Percentiles rank a stretch among this genome's conserved stretches.
Conservation (phyloP, 2,113 vertebrate genomes). For the Siniperca knerii region DNA sequence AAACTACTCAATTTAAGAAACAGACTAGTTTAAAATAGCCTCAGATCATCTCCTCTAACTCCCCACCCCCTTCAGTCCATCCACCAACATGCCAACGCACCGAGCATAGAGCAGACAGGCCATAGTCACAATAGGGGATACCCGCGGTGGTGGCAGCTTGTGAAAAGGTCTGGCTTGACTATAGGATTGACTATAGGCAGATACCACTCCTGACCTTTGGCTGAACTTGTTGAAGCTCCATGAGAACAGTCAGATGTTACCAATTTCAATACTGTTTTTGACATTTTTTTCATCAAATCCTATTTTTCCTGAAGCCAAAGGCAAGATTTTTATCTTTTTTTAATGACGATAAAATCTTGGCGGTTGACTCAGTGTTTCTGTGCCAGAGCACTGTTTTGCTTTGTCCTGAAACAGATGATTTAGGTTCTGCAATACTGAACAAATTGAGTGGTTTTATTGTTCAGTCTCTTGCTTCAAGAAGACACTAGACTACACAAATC, state of each 20-base stretch:
- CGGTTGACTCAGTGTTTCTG: neutral
- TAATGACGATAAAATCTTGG: conserved; percentile 22
- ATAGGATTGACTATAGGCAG: conserved; percentile 58
- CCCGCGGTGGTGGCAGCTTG: conserved; percentile 43
- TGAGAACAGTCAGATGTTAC: conserved; percentile 28
- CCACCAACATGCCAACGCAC: conserved; percentile 25
- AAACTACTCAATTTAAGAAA: neutral
- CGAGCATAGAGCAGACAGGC: conserved; percentile 33
- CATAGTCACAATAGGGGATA: conserved; percentile 51
- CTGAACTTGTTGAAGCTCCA: conserved; percentile 66
- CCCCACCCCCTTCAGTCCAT: conserved; percentile 1
- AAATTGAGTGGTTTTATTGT: conserved; percentile 20
- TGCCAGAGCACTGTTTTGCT: conserved; percentile 26
- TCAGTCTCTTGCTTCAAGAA: conserved; percentile 8
- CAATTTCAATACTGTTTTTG: conserved; percentile 16
- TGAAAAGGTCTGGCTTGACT: conserved; percentile 51
- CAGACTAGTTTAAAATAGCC: neutral
- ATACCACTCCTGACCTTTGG: conserved; percentile 56
- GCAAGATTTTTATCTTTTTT: conserved; percentile 32
- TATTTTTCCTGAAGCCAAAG: conserved; percentile 9
- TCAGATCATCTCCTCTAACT: neutral
- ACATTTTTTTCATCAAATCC: conserved; percentile 5
- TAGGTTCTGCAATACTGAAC: conserved; percentile 17
- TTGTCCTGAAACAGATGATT: conserved; percentile 8
- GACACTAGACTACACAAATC: conserved; percentile 8